These are phyloP conservation scores for Drosophila pseudoananassae DNA, from an alignment of 1,140 invertebrate genomes.

Conservation along the genomic window DNA sequence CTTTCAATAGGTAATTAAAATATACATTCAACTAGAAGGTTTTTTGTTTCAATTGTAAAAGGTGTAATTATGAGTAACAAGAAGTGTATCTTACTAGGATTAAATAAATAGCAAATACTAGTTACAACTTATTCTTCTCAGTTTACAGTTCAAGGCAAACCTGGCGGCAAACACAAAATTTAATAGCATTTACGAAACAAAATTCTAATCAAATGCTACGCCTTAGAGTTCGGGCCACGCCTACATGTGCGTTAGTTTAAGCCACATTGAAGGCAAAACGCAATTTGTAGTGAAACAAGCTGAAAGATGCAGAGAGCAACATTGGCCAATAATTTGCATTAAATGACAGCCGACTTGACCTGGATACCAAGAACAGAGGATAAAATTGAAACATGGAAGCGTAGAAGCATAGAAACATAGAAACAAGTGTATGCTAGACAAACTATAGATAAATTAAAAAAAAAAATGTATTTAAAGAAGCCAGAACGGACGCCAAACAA, in stretches of 20 bases:
- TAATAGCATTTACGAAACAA: constrained; percentile 21
- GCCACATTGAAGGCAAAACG: constrained; percentile 51
- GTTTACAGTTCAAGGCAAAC: constrained; percentile 35
- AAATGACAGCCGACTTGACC: constrained; percentile 74
- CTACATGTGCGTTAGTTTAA: constrained; percentile 40
- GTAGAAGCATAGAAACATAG: constrained; percentile 28
- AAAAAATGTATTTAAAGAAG: constrained; percentile 41
- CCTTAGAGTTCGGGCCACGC: constrained; percentile 36
- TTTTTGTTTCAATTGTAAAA: too few species aligned
- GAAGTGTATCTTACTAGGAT: not conserved
- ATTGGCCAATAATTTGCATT: constrained; percentile 74
- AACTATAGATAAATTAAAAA: constrained; percentile 36
- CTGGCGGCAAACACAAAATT: constrained; percentile 8
- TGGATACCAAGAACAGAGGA: constrained; percentile 39
- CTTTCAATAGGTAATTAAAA: not conserved
- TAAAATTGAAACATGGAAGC: constrained; percentile 18
- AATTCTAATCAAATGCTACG: constrained; percentile 45
- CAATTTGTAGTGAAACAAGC: constrained; percentile 63
- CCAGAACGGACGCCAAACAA: constrained; percentile 60
- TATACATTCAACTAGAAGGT: not conserved
- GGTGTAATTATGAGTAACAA: not conserved
- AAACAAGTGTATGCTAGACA: constrained; percentile 12
- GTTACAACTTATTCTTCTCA: not conserved
- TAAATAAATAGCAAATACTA: not conserved
- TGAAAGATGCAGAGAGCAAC: constrained; percentile 21